Evolutionary conservation across 2,113 vertebrate species (phyloP).

Genomic region (Amblyopsis rosae): DNA sequence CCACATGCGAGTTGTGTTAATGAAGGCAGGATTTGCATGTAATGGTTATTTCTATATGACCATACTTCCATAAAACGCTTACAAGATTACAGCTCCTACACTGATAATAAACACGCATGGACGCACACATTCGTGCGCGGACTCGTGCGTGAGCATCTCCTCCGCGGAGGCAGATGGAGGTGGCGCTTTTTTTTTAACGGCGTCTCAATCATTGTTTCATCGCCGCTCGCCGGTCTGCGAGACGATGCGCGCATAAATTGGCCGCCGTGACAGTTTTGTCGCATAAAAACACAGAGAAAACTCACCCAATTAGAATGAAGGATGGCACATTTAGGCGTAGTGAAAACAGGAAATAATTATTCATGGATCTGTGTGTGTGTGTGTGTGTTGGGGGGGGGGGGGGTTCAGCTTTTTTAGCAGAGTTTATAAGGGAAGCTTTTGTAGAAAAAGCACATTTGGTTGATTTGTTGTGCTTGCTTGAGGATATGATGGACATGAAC

Average conservation of each 20-base stretch:
- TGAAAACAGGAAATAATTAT: too few species aligned
- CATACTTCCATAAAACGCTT: background rate
- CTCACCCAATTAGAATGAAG: constrained; percentile 17
- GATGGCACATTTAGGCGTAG: background rate
- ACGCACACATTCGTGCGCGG: constrained; percentile 1
- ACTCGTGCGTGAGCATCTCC: background rate
- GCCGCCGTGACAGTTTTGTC: background rate
- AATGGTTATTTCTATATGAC: constrained; percentile 1
- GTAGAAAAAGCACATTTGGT: too few species aligned
- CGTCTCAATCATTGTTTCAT: constrained; percentile 24
- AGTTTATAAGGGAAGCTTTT: background rate
- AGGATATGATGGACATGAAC: too few species aligned
- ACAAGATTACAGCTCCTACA: constrained; percentile 2
- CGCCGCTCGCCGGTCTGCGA: constrained; percentile 9
- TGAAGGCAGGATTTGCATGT: constrained; percentile 39
- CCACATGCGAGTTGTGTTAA: constrained; percentile 21
- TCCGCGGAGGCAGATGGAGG: constrained; percentile 25
- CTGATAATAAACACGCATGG: constrained; percentile 24
- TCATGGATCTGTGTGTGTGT: too few species aligned
- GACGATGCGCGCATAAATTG: background rate
- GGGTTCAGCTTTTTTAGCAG: too few species aligned
- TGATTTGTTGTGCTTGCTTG: too few species aligned
- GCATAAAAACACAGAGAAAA: background rate
- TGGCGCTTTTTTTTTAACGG: constrained; percentile 2
- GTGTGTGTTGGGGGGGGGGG: too few species aligned